Base-by-base conservation (phyloP, 2,113 vertebrate genomes). In the Anoplopoma fimbria region DNA sequence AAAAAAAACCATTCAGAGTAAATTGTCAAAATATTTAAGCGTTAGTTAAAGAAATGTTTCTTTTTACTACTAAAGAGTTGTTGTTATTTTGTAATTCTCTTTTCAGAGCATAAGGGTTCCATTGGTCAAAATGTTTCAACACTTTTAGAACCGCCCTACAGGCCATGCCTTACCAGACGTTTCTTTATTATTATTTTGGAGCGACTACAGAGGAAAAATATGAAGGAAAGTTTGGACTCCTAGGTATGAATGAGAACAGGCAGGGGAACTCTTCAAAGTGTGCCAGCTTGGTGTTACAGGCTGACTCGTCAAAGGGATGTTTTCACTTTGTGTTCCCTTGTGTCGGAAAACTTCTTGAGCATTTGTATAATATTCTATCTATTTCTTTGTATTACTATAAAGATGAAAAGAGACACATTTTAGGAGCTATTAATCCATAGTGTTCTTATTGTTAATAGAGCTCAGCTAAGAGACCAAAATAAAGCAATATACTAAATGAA, bases 231-330 rank as follows among this genome's bases (percentile, higher is more conserved):
- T 0, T 34, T 63, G 49, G 25, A 57, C 17, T 62, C 2, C 4
- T 74, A 34, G 23, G 36, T 75, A 31, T 60, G 27, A 70, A 60
- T 40, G 40, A 60, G 10, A 57, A 57, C 10, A 57, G 53, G 13
- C n/a, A 57, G 19, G n/a, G 12, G 55, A 77, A 60, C 45, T 72
- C 12, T 31, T 17, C 7, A 6, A 31, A 33, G 49, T 14, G 57
- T 73, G 38, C 68, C 45, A 77, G 7, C 40, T 34, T 25, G 29
- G 25, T 47, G 36, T 69, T 47, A 65, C n/a, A 47, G 21, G 55
- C 23, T 14, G 53, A 29, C 27, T 71, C 27, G 17, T 75, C 19
- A 29, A 60, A 60, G 38, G 4, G n/a, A 80, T 65, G 58, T 72
- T 49, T 45, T 73, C 23, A 68, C 14, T 34, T 25, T 62, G 58